These are phyloP conservation scores for Perdita meconis DNA, from an alignment of 2,888 invertebrate species.

Conservation along the genomic window DNA sequence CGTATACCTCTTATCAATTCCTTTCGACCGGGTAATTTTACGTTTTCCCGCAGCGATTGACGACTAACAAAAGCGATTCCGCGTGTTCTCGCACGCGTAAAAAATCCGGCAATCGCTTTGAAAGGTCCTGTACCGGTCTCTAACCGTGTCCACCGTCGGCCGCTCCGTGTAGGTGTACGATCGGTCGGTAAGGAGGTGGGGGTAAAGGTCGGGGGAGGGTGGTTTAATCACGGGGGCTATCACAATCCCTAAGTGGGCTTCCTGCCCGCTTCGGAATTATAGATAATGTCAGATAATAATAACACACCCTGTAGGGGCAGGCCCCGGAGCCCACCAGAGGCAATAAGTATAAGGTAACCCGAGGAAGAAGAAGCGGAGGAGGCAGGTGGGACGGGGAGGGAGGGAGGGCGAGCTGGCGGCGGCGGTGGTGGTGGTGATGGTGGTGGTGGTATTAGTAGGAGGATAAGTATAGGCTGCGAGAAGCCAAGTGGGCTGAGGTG, in stretches of 20 bases:
- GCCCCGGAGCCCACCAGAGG: constrained; percentile 77
- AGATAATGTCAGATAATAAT: constrained; percentile 85
- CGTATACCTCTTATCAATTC: no score
- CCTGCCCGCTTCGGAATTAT: constrained; percentile 84
- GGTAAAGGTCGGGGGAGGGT: constrained; percentile 69
- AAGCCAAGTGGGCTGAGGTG: constrained; percentile 72
- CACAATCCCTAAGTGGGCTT: constrained; percentile 84
- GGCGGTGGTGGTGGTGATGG: constrained; percentile 71
- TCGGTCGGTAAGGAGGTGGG: constrained; percentile 50
- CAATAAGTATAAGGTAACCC: constrained; percentile 82
- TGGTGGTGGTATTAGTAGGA: constrained; percentile 82
- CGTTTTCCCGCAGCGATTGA: not conserved
- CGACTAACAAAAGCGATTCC: not conserved
- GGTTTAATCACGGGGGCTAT: constrained; percentile 84
- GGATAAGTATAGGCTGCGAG: constrained; percentile 83
- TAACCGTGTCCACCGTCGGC: constrained; percentile 65
- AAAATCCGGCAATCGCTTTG: constrained; percentile 64
- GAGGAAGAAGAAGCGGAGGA: constrained; percentile 68
- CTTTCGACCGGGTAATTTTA: no score
- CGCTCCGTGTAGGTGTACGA: constrained; percentile 74
- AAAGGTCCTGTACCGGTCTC: constrained; percentile 69
- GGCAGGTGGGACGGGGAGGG: constrained; percentile 64
- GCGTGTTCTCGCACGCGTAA: constrained; percentile 13
- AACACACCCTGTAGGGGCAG: constrained; percentile 82
- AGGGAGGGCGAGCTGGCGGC: constrained; percentile 68